Evolutionary conservation across 2,888 invertebrate species (phyloP), one percentile per base, ranked within the genome.

Genomic region (Sinelater perroti): DNA sequence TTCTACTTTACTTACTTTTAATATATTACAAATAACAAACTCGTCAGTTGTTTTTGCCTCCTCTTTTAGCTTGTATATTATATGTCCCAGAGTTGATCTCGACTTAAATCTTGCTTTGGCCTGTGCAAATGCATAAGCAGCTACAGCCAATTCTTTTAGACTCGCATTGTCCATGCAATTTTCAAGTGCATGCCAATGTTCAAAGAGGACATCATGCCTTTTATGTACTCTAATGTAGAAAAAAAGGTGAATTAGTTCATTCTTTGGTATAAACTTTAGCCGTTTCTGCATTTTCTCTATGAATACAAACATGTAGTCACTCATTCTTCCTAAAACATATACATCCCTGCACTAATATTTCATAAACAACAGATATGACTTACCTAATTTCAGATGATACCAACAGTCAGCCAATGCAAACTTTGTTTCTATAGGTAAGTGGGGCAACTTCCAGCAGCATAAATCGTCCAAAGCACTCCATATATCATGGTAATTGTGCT

Each of bases 381-480:
- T 67, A 62, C 73, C 75, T 57, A 78, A 65, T 72, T 82, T 81
- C 42, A 88, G 67, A 66, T 81, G 79, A 71, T 85, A 88, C 83
- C 89, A 89, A 26, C 85, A 78, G 68, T 90, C 85, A 42, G 83
- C 79, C 60, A 85, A 82, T 47, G 79, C 70, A n/a, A 91, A 76
- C 56, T 83, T 68, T 65, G 85, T 79, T 42, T 85, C 79, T 8
- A 74, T 68, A 11, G 80, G 72, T 87, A 87, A 88, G 0, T 71
- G 65, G 0, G 72, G 71, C 60, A 81, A 71, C 28, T 69, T 71
- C 71, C 71, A 73, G 10, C 81, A 72, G 67, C 90, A 89, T 50
- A 84, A 83, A 63, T 84, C 82, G 71, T 91, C 90, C 40, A 93
- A 70, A 7, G 84, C 83, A 45, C 81, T 85, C 87, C 88, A 88